Percentiles rank a stretch among this genome's conserved stretches.
Conservation (phyloP, 2,113 vertebrate species). For the Lophura nycthemera region DNA sequence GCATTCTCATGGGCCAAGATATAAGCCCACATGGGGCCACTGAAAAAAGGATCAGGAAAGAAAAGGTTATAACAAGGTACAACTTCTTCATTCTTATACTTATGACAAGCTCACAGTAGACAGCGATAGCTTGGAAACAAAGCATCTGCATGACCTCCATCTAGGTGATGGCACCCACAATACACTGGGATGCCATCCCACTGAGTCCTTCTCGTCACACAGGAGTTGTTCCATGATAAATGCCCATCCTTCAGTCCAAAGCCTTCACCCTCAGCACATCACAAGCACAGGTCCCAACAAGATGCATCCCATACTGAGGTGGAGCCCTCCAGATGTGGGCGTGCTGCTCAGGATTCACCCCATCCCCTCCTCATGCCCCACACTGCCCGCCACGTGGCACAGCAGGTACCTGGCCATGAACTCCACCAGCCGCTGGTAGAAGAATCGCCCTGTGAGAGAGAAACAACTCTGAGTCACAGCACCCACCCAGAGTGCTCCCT, state of each 20-base stretch:
- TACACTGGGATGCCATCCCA: too few species aligned
- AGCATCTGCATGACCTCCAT: background rate
- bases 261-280: background rate
- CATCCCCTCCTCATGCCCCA: fast-evolving
- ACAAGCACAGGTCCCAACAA: fast-evolving
- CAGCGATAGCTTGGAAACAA: background rate
- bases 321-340: fast-evolving
- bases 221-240: fast-evolving
- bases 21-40: constrained; percentile 94
- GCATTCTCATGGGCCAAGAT: constrained; percentile 91
- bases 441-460: constrained; percentile 85
- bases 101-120: background rate
- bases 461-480: background rate
- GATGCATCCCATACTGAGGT: fast-evolving
- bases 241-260: background rate
- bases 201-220: background rate
- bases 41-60: constrained; percentile 38
- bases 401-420: constrained; percentile 93
- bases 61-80: background rate
- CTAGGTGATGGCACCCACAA: fast-evolving
- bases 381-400: fast-evolving
- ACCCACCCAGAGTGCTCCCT: constrained; percentile 87
- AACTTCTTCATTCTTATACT: background rate
- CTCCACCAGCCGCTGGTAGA: constrained; percentile 95
- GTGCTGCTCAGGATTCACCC: too few species aligned